These are phyloP conservation scores for Phalacrocorax brasilianus DNA, from an alignment of 2,113 vertebrate genomes.

Conservation along the genomic window DNA sequence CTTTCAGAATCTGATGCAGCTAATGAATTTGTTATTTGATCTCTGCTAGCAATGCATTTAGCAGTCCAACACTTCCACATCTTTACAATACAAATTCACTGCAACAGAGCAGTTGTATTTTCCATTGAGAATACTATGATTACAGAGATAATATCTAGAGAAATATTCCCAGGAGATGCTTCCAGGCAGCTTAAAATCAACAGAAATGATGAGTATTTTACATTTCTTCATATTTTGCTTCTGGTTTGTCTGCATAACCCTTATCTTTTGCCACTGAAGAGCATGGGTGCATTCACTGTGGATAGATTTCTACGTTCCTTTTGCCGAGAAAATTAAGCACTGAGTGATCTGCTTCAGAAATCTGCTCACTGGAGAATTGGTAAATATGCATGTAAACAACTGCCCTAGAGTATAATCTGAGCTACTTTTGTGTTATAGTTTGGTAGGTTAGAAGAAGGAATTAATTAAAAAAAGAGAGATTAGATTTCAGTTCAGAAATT, in stretches of 20 bases:
- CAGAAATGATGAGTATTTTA: neutral
- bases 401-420: slow-evolving; percentile 18
- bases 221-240: neutral
- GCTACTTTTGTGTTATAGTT: neutral
- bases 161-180: slow-evolving; percentile 23
- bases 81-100: neutral
- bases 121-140: neutral
- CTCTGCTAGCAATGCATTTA: neutral
- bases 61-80: neutral
- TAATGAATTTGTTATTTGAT: neutral
- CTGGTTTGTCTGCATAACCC: neutral
- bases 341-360: slow-evolving; percentile 43
- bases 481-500: neutral
- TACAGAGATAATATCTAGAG: slow-evolving; percentile 12
- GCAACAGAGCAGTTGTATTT: neutral
- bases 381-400: slow-evolving; percentile 44
- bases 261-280: slow-evolving; percentile 29
- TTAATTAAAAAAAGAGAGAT: neutral
- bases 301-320: neutral
- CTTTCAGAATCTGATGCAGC: neutral
- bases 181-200: slow-evolving; percentile 13
- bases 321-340: slow-evolving; percentile 31
- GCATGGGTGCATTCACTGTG: neutral
- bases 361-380: neutral
- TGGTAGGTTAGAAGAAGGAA: slow-evolving; percentile 3